phyloP scores from a whole-genome alignment of 2,113 vertebrate genomes.

The Petrocephalus zakoni region DNA sequence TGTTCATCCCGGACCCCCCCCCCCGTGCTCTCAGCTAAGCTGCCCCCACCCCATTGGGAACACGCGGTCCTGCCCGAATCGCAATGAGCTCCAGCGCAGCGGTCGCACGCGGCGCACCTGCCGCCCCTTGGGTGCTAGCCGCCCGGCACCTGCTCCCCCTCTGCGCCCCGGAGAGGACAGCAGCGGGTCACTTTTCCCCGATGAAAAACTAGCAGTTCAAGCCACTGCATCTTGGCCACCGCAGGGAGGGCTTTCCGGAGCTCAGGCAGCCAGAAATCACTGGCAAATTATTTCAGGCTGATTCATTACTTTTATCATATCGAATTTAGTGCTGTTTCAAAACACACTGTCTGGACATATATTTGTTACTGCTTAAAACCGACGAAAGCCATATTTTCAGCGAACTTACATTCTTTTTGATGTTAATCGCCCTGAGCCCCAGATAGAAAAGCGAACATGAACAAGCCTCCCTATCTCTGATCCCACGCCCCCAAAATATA shows the following conservation, averaged over 20 bases:
- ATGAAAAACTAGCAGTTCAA: neutral
- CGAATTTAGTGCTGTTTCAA: neutral
- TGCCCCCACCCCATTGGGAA: neutral
- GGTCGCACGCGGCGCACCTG: conserved; percentile 21
- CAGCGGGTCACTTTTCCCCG: neutral
- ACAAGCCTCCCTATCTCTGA: neutral
- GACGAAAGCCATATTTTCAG: neutral
- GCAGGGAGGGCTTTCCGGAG: neutral
- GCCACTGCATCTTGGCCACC: neutral
- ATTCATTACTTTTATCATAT: neutral
- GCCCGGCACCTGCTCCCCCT: neutral
- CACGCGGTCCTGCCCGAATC: neutral
- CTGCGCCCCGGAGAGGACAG: neutral
- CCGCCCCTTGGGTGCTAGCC: conserved; percentile 18
- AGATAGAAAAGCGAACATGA: neutral
- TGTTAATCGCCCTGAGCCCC: neutral
- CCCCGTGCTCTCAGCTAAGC: no score
- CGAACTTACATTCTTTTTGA: neutral
- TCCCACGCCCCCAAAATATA: neutral
- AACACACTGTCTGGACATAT: neutral
- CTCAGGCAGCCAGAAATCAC: neutral
- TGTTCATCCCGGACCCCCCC: neutral
- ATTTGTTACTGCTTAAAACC: neutral
- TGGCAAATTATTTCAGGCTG: neutral
- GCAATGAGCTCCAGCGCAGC: neutral